Evolutionary conservation across 2,113 vertebrate species (phyloP).

Genomic region (Polypterus senegalus): DNA sequence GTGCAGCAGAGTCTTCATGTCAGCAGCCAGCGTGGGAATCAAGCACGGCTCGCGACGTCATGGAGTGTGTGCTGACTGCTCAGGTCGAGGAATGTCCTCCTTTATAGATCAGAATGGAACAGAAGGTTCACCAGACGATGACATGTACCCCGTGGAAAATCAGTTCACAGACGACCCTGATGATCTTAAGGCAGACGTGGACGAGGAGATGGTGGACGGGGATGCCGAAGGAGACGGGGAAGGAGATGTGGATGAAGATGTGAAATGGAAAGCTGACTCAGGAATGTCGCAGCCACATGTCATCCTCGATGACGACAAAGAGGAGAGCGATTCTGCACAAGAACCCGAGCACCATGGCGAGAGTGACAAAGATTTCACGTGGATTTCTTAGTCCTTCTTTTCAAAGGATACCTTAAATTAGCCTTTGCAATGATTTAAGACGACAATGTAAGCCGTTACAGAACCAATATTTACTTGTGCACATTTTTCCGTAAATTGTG

Average conservation of each 20-base stretch:
- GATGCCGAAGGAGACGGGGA: constrained; percentile 56
- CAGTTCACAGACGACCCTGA: constrained; percentile 71
- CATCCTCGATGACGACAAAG: constrained; percentile 62
- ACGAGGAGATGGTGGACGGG: constrained; percentile 56
- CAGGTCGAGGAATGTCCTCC: constrained; percentile 57
- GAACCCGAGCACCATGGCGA: constrained; percentile 65
- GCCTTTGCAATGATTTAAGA: constrained; percentile 6
- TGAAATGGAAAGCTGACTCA: constrained; percentile 63
- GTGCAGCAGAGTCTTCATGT: constrained; percentile 93
- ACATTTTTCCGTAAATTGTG: constrained; percentile 8
- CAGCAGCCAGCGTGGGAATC: constrained; percentile 91
- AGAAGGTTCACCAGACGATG: constrained; percentile 71
- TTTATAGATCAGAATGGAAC: constrained; percentile 66
- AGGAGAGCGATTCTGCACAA: constrained; percentile 71
- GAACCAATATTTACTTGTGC: constrained; percentile 9
- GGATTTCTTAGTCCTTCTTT: constrained; percentile 72
- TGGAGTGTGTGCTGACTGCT: constrained; percentile 82
- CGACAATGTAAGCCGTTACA: constrained; percentile 9
- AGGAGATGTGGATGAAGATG: constrained; percentile 64
- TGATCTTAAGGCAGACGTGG: constrained; percentile 54
- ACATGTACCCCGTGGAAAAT: constrained; percentile 64
- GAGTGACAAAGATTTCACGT: constrained; percentile 81
- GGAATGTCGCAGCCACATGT: constrained; percentile 59
- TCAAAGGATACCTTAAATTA: constrained; percentile 4
- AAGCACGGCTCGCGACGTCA: constrained; percentile 91